Evolutionary conservation across 2,113 vertebrate genomes (phyloP).

Genomic region (Marmota monax): DNA sequence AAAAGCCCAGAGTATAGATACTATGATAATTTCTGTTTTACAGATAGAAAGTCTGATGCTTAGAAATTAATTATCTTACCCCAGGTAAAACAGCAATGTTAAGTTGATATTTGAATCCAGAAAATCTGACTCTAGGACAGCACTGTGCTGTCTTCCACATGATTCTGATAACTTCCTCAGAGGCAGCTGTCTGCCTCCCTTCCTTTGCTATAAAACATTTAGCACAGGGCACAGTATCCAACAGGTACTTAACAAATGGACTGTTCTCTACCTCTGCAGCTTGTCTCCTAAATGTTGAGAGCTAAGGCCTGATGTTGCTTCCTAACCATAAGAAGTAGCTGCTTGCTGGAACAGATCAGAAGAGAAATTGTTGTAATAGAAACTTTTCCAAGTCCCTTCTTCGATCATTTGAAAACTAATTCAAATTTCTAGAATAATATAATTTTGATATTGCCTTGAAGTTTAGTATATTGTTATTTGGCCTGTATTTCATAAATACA

Average conservation of each 20-base stretch:
- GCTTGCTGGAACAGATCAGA: background rate
- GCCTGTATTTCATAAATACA: background rate
- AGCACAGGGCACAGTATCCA: background rate
- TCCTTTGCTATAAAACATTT: background rate
- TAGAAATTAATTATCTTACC: conserved; percentile 26
- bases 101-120: background rate
- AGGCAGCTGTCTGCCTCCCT: background rate
- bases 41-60: background rate
- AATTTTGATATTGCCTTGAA: conserved; percentile 49
- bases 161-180: background rate
- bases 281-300: background rate
- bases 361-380: conserved; percentile 18
- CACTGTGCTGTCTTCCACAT: background rate
- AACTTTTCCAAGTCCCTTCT: background rate
- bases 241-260: background rate
- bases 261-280: background rate
- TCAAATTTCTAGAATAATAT: background rate
- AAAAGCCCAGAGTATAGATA: background rate
- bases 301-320: background rate
- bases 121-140: background rate
- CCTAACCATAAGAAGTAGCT: background rate
- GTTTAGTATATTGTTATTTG: conserved; percentile 27
- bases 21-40: background rate
- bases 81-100: background rate
- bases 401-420: conserved; percentile 30